Percentiles rank a stretch among this genome's conserved stretches.
phyloP scores from a whole-genome alignment of 1,140 invertebrate species.

The Drosophila athabasca region DNA sequence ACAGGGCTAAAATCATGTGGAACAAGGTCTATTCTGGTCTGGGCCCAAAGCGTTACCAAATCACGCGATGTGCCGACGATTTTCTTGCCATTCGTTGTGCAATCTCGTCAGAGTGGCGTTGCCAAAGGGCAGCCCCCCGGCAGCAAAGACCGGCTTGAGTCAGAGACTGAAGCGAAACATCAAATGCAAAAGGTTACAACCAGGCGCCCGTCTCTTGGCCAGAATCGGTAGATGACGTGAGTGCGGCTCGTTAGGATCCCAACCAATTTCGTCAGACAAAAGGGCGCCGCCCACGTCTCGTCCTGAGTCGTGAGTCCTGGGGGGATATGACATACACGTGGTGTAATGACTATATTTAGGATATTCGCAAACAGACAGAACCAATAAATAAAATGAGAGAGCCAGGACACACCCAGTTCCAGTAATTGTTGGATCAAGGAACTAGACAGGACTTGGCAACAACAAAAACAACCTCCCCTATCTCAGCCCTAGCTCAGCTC shows the following conservation, averaged over 20 bases:
- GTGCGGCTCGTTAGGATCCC: slow-evolving; percentile 23
- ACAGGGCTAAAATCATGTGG: slow-evolving; percentile 70
- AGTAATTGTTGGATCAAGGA: too few species aligned
- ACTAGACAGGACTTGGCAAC: too few species aligned
- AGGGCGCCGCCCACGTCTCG: slow-evolving; percentile 27
- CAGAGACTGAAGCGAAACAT: slow-evolving; percentile 50
- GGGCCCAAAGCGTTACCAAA: slow-evolving; percentile 46
- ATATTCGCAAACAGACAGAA: background rate
- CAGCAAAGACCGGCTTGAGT: slow-evolving; percentile 40
- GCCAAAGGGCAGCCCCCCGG: slow-evolving; percentile 34
- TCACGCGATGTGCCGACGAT: slow-evolving; percentile 58
- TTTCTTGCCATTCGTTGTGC: slow-evolving; percentile 38
- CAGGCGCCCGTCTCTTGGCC: slow-evolving; percentile 19
- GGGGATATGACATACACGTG: background rate
- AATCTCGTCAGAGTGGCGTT: slow-evolving; percentile 34
- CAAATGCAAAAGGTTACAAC: slow-evolving; percentile 58
- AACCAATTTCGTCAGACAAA: slow-evolving; percentile 47
- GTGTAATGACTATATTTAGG: too few species aligned
- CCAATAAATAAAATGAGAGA: background rate
- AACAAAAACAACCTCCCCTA: background rate
- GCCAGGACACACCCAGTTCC: too few species aligned
- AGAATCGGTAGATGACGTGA: slow-evolving; percentile 47
- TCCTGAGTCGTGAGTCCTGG: slow-evolving; percentile 16
- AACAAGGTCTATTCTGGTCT: slow-evolving; percentile 12
- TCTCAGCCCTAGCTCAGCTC: too few species aligned